Evolutionary conservation across 2,797 vertebrate genomes (phyloP).

Genomic region (Lepilemur ruficaudatus): DNA sequence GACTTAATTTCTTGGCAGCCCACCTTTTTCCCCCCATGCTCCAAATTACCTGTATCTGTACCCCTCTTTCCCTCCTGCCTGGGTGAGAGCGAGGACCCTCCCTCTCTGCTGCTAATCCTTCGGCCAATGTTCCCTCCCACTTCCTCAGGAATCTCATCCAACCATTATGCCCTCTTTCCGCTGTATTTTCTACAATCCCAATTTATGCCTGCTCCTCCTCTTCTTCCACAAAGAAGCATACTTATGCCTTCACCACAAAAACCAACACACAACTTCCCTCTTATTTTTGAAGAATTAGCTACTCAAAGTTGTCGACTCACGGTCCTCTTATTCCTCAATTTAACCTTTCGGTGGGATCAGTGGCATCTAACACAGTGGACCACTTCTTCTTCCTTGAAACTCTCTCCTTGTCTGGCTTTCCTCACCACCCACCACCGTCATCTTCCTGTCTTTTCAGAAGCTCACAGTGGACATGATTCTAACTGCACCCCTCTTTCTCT

Average conservation of each 20-base stretch:
- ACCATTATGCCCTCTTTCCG: neutral
- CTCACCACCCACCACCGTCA: neutral
- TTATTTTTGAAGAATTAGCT: neutral
- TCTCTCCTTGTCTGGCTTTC: neutral
- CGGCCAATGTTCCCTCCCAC: neutral
- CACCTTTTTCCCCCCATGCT: fast-evolving
- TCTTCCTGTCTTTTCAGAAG: neutral
- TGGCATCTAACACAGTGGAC: neutral
- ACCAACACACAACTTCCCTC: neutral
- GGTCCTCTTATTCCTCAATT: neutral
- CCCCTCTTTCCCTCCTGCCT: neutral
- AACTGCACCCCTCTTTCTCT: neutral
- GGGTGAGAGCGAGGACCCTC: neutral
- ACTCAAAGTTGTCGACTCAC: neutral
- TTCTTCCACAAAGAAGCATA: neutral
- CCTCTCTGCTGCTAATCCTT: neutral
- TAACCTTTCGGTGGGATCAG: neutral
- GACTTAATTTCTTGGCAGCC: neutral
- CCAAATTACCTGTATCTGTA: neutral
- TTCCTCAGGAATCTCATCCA: neutral
- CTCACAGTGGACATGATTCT: neutral
- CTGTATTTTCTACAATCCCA: neutral
- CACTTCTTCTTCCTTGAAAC: neutral
- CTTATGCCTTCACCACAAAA: neutral
- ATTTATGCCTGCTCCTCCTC: neutral